phyloP scores from a whole-genome alignment of 2,888 invertebrate species.

The Prosapia bicincta region DNA sequence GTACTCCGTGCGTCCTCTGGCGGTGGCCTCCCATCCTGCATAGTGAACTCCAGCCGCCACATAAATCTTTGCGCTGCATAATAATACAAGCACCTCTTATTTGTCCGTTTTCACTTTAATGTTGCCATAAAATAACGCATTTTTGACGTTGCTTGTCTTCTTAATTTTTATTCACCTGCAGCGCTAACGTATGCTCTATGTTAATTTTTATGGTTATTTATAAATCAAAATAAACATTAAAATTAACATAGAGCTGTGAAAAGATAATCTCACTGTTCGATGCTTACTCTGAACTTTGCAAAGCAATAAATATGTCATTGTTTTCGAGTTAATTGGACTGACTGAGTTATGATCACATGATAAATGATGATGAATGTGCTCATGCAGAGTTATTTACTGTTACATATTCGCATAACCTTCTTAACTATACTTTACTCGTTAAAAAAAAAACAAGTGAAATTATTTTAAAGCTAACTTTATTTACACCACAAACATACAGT shows the following conservation, averaged over 20 bases:
- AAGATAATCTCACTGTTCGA: background rate
- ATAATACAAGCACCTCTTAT: background rate
- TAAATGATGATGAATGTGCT: background rate
- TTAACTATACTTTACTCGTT: no score
- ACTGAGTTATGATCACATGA: background rate
- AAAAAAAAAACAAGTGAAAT: no score
- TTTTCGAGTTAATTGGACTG: background rate
- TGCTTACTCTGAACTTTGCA: no score
- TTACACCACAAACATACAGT: no score
- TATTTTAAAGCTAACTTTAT: no score
- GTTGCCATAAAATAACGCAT: background rate
- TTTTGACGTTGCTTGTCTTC: background rate
- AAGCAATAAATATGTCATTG: background rate
- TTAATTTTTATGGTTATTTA: background rate
- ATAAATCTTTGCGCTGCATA: background rate
- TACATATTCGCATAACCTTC: no score
- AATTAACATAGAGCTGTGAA: background rate
- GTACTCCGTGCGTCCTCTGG: no score
- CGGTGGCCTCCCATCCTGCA: no score
- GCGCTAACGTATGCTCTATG: no score
- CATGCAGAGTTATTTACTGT: no score
- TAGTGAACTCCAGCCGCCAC: no score
- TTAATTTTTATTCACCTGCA: no score
- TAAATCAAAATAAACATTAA: background rate
- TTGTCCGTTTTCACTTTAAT: background rate